A percentile compares a stretch with the other conserved stretches of the same genome.
Evolutionary conservation across 2,113 vertebrate species (phyloP).

Genomic region (Bostrychus sinensis): DNA sequence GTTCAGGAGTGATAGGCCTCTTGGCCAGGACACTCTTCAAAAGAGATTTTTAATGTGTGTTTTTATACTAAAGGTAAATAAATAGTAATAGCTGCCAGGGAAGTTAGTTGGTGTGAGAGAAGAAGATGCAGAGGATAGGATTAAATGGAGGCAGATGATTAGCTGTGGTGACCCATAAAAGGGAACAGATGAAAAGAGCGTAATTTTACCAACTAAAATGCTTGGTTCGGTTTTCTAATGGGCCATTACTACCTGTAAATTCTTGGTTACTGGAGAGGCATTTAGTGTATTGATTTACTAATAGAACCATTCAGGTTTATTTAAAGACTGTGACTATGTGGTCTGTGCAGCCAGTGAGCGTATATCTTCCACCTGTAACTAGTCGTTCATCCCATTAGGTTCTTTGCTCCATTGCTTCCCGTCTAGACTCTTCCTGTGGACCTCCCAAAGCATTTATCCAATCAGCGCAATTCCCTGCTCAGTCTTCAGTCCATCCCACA

Average conservation of each 20-base stretch:
- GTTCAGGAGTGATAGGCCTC: too few relatives aligned
- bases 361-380: constrained; percentile 15
- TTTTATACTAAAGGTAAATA: too few relatives aligned
- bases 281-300: constrained; percentile 3
- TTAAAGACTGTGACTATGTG: neutral
- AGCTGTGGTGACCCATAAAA: too few relatives aligned
- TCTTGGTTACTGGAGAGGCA: neutral
- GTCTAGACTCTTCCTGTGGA: neutral
- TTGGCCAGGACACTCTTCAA: too few relatives aligned
- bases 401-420: constrained; percentile 1
- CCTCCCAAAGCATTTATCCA: constrained; percentile 21
- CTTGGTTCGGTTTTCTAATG: neutral
- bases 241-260: neutral
- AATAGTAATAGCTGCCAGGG: too few relatives aligned
- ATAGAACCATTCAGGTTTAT: neutral
- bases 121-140: too few relatives aligned
- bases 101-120: too few relatives aligned
- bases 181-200: too few relatives aligned
- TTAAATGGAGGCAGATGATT: too few relatives aligned
- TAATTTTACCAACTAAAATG: too few relatives aligned
- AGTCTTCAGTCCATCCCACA: constrained; percentile 22
- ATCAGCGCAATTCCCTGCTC: constrained; percentile 16
- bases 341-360: neutral
- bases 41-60: too few relatives aligned
- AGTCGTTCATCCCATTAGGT: neutral